Evolutionary conservation across 2,888 invertebrate genomes (phyloP), one percentile per base, ranked within the genome.

Genomic region (Mimachlamys varia): DNA sequence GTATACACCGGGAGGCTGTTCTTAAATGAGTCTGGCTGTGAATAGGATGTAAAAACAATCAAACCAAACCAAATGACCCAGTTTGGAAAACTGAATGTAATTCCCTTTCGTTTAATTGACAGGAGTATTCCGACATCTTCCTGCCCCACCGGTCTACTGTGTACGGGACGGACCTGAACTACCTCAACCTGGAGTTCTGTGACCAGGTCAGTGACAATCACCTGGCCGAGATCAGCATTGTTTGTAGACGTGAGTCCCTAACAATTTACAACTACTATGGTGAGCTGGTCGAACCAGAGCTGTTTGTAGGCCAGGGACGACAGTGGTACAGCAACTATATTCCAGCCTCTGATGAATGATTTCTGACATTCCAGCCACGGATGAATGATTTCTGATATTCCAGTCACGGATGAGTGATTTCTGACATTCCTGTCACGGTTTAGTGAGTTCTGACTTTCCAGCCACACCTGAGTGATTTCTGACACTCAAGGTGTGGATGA

Each of bases 121-220:
- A 91, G 90, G 91, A 92, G 22, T 91, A 92, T 50, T 91, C 92
- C 87, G 91, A 91, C 19, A 55, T 93, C 17, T 90, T 53, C 38
- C 55, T 93, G 76, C 93, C 93, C 0, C 91, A 91, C 88, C 89
- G 94, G 88, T 94, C 94, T 10, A 92, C 92, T n/a, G 91, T 90
- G 3, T 94, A 92, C 89, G 94, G 93, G 15, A 91, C 94, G 38
- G 90, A 91, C 89, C 92, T 94, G 7, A 88, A 90, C 38, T 90
- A 90, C 58, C 92, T 94, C 87, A 91, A 92, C 88, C 92, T 94
- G n/a, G 93, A 93, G 53, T 94, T 92, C 92, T 93, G 94, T 92
- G 94, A 94, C 91, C 91, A 93, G 89, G 93, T 94, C 3, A 92
- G 92, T n/a, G 95, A 95, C 88, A 88, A 90, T 0, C 90, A 92